A percentile compares a stretch with the other conserved stretches of the same genome.
Evolutionary conservation across 2,888 invertebrate genomes (phyloP).

Genomic region (Clunio marinus): DNA sequence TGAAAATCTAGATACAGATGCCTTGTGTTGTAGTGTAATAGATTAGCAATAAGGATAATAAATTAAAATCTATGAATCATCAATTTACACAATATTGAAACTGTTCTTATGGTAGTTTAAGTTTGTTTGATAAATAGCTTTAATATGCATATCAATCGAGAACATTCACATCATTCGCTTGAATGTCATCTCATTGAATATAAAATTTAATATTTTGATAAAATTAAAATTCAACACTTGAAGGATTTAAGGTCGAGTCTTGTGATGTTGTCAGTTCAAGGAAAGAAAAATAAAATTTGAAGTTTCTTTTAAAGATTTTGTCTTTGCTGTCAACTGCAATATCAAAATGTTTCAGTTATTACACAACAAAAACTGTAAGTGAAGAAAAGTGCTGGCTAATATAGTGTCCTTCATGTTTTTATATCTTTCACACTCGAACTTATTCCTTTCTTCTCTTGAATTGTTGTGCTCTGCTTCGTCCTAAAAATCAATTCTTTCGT

Average conservation of each 20-base stretch:
- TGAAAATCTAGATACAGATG: not conserved
- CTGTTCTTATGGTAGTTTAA: not conserved
- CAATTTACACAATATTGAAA: conserved; percentile 18
- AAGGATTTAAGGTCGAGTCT: not conserved
- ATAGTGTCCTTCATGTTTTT: too few species aligned
- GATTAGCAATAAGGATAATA: conserved; percentile 32
- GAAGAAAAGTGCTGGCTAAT: not conserved
- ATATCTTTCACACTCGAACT: not conserved
- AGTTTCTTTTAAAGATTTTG: not conserved
- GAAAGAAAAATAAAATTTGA: too few species aligned
- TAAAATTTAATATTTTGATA: too few species aligned
- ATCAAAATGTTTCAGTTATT: too few species aligned
- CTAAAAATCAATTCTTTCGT: conserved; percentile 22
- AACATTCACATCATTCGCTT: too few species aligned
- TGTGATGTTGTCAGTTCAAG: too few species aligned
- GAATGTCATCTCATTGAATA: too few species aligned
- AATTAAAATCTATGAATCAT: conserved; percentile 33
- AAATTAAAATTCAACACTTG: too few species aligned
- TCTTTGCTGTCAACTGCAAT: not conserved
- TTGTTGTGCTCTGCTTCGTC: not conserved
- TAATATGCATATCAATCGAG: too few species aligned
- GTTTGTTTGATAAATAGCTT: too few species aligned
- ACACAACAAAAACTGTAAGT: not conserved
- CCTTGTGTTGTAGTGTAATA: conserved; percentile 14
- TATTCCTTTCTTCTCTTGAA: not conserved